Base-by-base conservation (phyloP, 1,140 invertebrate genomes). In the Pseudomyrmex concolor region DNA sequence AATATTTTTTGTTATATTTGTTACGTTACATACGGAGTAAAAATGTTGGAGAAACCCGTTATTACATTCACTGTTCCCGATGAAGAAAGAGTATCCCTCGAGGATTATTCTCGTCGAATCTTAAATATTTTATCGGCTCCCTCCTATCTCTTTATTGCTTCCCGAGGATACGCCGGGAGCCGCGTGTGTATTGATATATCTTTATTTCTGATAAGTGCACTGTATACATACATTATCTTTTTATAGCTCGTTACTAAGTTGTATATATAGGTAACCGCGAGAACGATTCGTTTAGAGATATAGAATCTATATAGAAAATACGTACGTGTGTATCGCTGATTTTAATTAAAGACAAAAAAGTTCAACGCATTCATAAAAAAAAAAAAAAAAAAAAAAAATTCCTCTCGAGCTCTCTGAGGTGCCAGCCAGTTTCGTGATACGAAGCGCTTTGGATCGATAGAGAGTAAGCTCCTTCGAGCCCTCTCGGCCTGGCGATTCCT, bases 371-470 rank as follows among this genome's bases (percentile, higher is more conserved):
- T 57, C 19, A 43, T 57, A 13, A n/a, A 25, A 50, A 60, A 71
- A 12, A 34, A 7, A 34, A 34, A 34, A 48, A 19, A 83, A 67
- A 64, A 66, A 83, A 22, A 22, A 51, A 73, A 70, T 73, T 67
- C 50, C 64, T 19, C 55, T 51, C 63, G 45, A 64, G 82, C 74
- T 85, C 86, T 85, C 87, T 55, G 68, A 85, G 87, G 86, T 89
- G 86, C 86, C 86, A 89, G 86, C 84, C 86, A 89, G 87, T 89
- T 89, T 89, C 87, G 86, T 88, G 87, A 89, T 89, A 89, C 87
- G 87, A 89, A 71, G 74, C 63, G 67, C 72, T 64, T 34, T 83
- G 84, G 87, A 89, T 89, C 87, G 88, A 89, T 89, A 89, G 87
- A 84, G 88, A 81, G 73, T 66, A 72, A 84, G 87, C 72, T 88